Evolutionary conservation across 1,140 invertebrate species (phyloP).

Genomic region (Spodoptera frugiperda): DNA sequence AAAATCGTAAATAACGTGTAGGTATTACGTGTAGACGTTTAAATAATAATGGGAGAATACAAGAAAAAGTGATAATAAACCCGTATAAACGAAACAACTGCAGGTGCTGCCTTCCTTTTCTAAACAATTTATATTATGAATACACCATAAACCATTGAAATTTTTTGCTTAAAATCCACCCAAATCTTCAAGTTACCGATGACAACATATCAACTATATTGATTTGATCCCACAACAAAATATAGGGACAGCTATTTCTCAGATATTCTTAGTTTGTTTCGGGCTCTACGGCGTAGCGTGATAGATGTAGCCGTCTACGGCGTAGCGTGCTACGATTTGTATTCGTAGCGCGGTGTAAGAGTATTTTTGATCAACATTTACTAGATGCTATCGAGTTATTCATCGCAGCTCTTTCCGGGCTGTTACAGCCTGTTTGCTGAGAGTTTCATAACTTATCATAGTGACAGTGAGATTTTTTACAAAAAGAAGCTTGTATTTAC

Average conservation of each 20-base stretch:
- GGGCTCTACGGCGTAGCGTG: slow-evolving; percentile 29
- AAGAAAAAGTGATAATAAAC: too few species aligned
- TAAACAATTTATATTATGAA: too few species aligned
- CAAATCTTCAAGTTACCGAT: too few species aligned
- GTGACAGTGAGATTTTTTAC: too few species aligned
- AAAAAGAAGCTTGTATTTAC: too few species aligned
- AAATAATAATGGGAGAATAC: too few species aligned
- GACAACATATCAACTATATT: slow-evolving; percentile 24
- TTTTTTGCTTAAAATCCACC: too few species aligned
- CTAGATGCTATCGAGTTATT: slow-evolving; percentile 26
- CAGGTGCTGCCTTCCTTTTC: background rate
- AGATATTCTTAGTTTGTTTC: slow-evolving; percentile 35
- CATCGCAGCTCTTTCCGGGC: slow-evolving; percentile 7
- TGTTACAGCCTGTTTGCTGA: background rate
- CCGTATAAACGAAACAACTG: background rate
- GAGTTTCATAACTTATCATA: too few species aligned
- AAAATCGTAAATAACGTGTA: too few species aligned
- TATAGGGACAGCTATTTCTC: slow-evolving; percentile 20
- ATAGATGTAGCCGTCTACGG: slow-evolving; percentile 40
- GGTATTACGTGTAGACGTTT: too few species aligned
- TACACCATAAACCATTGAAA: too few species aligned
- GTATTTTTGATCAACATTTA: slow-evolving; percentile 37
- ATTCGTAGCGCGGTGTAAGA: slow-evolving; percentile 22
- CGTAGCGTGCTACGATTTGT: slow-evolving; percentile 37
- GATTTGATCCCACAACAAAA: slow-evolving; percentile 13